phyloP scores from a whole-genome alignment of 2,888 invertebrate species.

The Lucinisca nassula region DNA sequence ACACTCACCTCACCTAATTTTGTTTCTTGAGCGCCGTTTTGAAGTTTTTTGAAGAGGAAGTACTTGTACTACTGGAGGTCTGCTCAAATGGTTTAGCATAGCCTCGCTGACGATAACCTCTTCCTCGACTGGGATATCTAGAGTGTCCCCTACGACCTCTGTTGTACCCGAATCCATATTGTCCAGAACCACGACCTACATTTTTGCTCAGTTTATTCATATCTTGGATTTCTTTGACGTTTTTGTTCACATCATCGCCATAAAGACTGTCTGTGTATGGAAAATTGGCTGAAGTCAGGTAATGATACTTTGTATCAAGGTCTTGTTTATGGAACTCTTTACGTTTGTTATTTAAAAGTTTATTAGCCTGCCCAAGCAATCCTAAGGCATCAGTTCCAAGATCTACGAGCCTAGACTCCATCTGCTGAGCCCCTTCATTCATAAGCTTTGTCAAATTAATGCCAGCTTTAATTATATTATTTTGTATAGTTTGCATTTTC shows the following conservation, averaged over 20 bases:
- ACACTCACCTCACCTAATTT: constrained; percentile 9
- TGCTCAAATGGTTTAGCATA: too few relatives aligned
- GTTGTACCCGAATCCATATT: too few relatives aligned
- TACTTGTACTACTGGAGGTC: too few relatives aligned
- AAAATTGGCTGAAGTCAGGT: constrained; percentile 30
- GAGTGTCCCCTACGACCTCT: too few relatives aligned
- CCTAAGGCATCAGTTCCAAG: too few relatives aligned
- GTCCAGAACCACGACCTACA: not conserved
- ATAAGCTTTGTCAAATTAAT: too few relatives aligned
- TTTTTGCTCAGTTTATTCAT: not conserved
- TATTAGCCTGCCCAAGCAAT: constrained; percentile 34
- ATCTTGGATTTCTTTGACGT: not conserved
- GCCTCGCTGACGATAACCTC: too few relatives aligned
- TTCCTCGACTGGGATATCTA: too few relatives aligned
- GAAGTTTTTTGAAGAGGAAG: constrained; percentile 25
- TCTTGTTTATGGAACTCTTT: constrained; percentile 38
- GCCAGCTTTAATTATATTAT: too few relatives aligned
- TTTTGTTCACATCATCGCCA: constrained; percentile 35
- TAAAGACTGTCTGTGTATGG: constrained; percentile 46
- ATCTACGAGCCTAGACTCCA: too few relatives aligned
- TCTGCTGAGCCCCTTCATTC: too few relatives aligned
- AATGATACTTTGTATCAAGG: constrained; percentile 39
- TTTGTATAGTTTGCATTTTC: too few relatives aligned
- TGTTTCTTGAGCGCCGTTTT: not conserved
- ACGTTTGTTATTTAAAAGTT: constrained; percentile 31